These are phyloP conservation scores for Atrina japonica DNA, from an alignment of 2,888 invertebrate species.

Conservation along the genomic window DNA sequence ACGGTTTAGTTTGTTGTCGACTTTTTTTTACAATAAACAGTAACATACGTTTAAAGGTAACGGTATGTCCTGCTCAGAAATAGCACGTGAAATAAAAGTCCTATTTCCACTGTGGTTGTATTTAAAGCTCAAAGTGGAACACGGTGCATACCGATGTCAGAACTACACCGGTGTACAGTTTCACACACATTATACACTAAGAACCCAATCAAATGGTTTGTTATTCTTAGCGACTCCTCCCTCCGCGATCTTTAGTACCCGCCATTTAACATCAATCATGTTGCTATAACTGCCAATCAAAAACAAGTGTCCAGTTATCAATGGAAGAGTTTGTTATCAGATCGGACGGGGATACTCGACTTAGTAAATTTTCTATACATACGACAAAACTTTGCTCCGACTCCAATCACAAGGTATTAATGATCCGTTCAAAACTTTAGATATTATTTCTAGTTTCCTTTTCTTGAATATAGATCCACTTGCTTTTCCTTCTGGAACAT, in stretches of 20 bases:
- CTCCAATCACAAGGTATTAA: no score
- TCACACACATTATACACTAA: constrained; percentile 46
- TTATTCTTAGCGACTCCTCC: constrained; percentile 64
- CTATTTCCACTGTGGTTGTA: constrained; percentile 27
- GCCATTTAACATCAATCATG: constrained; percentile 66
- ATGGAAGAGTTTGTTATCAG: neutral
- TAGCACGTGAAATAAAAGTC: constrained; percentile 30
- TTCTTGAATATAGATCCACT: no score
- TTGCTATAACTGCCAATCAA: constrained; percentile 71
- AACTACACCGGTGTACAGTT: constrained; percentile 45
- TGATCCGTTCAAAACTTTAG: no score
- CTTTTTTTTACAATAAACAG: no score
- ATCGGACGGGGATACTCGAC: no score
- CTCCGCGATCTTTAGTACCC: constrained; percentile 53
- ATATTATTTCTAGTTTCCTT: no score
- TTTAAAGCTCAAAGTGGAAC: constrained; percentile 40
- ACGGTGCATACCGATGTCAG: constrained; percentile 36
- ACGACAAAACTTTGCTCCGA: no score
- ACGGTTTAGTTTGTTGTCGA: no score
- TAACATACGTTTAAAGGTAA: neutral
- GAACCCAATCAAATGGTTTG: constrained; percentile 57
- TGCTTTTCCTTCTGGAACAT: no score
- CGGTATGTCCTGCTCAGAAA: constrained; percentile 25
- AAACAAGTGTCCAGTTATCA: constrained; percentile 64
- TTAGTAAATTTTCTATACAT: no score